These are phyloP conservation scores for Ammodytes marinus DNA, from an alignment of 2,113 vertebrate genomes.

Conservation along the genomic window DNA sequence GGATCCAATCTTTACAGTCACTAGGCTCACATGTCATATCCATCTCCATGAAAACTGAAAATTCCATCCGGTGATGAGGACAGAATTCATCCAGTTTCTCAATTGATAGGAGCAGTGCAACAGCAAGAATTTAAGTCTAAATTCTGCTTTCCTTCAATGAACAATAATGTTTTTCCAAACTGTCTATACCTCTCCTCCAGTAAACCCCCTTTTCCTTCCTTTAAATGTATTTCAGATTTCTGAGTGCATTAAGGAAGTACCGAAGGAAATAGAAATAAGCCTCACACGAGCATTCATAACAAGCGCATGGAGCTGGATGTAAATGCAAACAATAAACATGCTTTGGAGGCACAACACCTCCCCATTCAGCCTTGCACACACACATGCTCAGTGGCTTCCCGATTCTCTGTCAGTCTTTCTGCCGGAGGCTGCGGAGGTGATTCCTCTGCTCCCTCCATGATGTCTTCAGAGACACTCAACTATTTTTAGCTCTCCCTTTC, in stretches of 20 bases:
- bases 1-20: too few relatives aligned
- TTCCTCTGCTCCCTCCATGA: conserved; percentile 59
- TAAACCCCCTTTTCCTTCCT: too few relatives aligned
- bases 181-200: neutral
- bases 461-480: conserved; percentile 55
- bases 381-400: conserved; percentile 17
- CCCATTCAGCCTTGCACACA: conserved; percentile 38
- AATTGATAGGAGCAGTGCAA: too few relatives aligned
- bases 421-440: conserved; percentile 66
- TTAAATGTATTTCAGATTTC: neutral
- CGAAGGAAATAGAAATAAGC: conserved; percentile 15
- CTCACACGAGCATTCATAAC: neutral
- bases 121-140: neutral
- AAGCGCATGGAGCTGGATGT: neutral
- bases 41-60: too few relatives aligned
- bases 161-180: neutral
- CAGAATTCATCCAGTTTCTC: neutral
- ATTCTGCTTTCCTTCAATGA: too few relatives aligned
- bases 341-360: conserved; percentile 1
- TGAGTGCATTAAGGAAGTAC: conserved; percentile 6
- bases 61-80: too few relatives aligned
- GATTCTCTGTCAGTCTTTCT: neutral
- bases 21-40: too few relatives aligned
- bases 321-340: conserved; percentile 20
- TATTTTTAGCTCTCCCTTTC: conserved; percentile 74